These are phyloP conservation scores for Thaumetopoea pityocampa DNA, from an alignment of 1,140 invertebrate species.

Conservation along the genomic window DNA sequence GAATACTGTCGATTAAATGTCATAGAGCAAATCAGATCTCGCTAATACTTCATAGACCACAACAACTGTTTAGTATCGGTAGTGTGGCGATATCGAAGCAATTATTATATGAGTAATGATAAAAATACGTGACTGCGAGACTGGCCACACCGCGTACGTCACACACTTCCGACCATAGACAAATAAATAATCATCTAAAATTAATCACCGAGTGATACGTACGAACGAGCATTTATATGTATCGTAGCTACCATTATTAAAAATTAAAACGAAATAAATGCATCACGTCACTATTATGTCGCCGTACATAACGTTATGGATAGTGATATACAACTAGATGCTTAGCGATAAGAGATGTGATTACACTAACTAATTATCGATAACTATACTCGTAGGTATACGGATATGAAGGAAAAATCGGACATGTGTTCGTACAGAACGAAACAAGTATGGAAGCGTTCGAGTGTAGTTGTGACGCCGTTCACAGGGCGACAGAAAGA, in stretches of 20 bases:
- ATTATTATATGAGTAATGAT: constrained; percentile 55
- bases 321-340: constrained; percentile 56
- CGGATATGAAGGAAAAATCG: constrained; percentile 35
- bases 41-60: constrained; percentile 39
- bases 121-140: constrained; percentile 43
- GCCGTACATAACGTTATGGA: constrained; percentile 58
- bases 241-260: constrained; percentile 72
- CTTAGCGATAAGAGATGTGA: constrained; percentile 58
- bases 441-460: constrained; percentile 61
- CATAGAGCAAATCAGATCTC: constrained; percentile 49
- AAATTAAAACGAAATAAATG: constrained; percentile 75
- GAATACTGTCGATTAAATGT: constrained; percentile 43
- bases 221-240: constrained; percentile 71
- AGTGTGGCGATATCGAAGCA: constrained; percentile 35
- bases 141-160: constrained; percentile 41
- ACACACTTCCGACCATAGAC: constrained; percentile 23
- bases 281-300: constrained; percentile 74
- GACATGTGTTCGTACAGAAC: constrained; percentile 45
- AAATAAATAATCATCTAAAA: constrained; percentile 67
- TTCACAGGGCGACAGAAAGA: constrained; percentile 29
- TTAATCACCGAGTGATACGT: constrained; percentile 59
- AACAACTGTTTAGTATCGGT: constrained; percentile 6
- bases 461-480: constrained; percentile 25
- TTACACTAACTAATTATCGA: constrained; percentile 69
- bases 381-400: constrained; percentile 33